Evolutionary conservation across 2,888 invertebrate species (phyloP), one percentile per base, ranked within the genome.

Genomic region (Leptogaster cylindrica): DNA sequence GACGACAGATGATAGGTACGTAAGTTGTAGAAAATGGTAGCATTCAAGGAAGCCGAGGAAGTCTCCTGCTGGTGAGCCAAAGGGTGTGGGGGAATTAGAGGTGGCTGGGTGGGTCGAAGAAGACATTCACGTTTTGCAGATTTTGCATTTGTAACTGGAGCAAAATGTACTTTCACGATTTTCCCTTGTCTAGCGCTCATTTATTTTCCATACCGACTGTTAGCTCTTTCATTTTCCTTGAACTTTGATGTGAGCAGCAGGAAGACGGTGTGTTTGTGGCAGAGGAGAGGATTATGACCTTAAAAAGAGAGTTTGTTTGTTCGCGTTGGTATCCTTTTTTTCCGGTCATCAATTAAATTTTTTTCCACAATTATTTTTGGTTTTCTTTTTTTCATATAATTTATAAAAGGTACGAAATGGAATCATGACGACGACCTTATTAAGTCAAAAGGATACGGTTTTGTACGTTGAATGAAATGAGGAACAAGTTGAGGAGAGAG

Each of bases 111-210:
- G 18, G 7, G 44, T 20, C 18, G 25, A 20, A 10, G 18, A 55
- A 20, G 20, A 46, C 20, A 55, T 23, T 55, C 36, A 55, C 55
- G 55, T 55, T 55, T 33, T 55, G 55, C 55, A 55, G 39, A 55
- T 55, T 39, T 55, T 36, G 55, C 55, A 55, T 39, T 55, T 55
- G 55, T 55, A 55, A 55, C 55, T 55, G 39, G 55, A 55, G 55
- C 55, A 55, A 55, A 55, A 55, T 55, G n/a, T 55, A 55, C 33
- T 55, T 55, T 39, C 39, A 20, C 55, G 25, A 36, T 36, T 55
- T 23, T 8, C 48, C 48, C 48, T 25, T 48, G 50, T 27, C 50
- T 27, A n/a, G 10, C 36, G 14, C 36, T 25, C 3, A 12, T 5
- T 23, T 25, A n/a, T n/a, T 16, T n/a, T 7, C 14, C 41, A n/a